phyloP scores from a whole-genome alignment of 2,888 invertebrate genomes.

The Polyploca ridens region DNA sequence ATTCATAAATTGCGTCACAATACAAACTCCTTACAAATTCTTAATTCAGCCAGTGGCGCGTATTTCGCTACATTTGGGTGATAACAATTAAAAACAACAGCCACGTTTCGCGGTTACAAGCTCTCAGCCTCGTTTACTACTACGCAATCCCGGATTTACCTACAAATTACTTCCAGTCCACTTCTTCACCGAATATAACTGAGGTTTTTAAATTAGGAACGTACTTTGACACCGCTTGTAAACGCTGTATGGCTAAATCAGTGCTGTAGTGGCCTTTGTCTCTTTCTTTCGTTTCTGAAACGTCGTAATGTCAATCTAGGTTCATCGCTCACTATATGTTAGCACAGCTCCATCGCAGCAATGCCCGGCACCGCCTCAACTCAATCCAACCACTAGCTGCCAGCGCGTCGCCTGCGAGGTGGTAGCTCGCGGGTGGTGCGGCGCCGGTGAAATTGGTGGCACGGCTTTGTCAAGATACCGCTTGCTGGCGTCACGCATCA shows the following conservation, averaged over 20 bases:
- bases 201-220: conserved; percentile 3
- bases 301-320: too few species aligned
- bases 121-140: conserved; percentile 4
- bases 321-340: too few species aligned
- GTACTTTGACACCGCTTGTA: not conserved
- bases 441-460: too few species aligned
- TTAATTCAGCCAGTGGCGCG: not conserved
- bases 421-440: too few species aligned
- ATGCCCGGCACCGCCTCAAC: too few species aligned
- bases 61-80: not conserved
- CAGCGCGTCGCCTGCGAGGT: too few species aligned
- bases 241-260: not conserved
- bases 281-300: too few species aligned
- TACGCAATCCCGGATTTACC: conserved; percentile 1
- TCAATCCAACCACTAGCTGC: too few species aligned
- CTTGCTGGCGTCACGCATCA: too few species aligned
- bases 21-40: not conserved
- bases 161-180: conserved; percentile 2
- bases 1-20: not conserved
- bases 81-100: conserved; percentile 7
- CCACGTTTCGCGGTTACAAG: conserved; percentile 7
- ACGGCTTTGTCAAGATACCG: too few species aligned
- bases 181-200: not conserved
- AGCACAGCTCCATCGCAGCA: too few species aligned
- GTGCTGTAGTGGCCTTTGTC: too few species aligned